Base-by-base conservation (phyloP, 2,113 vertebrate species). In the Dascyllus trimaculatus region DNA sequence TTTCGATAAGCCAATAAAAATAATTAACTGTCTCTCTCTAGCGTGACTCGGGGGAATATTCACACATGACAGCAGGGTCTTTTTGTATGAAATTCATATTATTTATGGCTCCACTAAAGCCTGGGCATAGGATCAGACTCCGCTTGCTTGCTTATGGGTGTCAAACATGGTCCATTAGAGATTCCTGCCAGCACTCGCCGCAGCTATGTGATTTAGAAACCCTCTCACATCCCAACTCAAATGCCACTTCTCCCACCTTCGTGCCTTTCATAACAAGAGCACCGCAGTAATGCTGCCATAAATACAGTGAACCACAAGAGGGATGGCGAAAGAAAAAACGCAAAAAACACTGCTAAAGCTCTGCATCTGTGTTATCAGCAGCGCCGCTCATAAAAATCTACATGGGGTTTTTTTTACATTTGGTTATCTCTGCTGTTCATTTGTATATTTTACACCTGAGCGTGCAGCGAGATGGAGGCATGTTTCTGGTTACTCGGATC, bases 381-480 rank as follows among this genome's bases (percentile, higher is more conserved):
- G 48, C 5, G 19, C 11, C 0, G 22, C 48, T 73, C 10, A 3
- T 75, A 57, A 63, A 88, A 80, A 65, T 40, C 65, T 62, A 13
- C 6, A 32, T 18, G 63, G 75, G 49, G 87, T 89, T 29, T 29
- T 29, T 29, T 84, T 54, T 4, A 43, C 54, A 88, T 92, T 81
- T 86, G 79, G 18, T 52, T 84, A 81, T 90, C 71, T 21, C 8
- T 3, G 14, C 15, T 35, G 52, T 38, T 63, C 5, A 72, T 91
- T 91, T 92, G 83, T 75, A 84, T 87, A 38, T 38, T 60, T 84
- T 46, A 83, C 67, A 73, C 22, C 26, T 54, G 46, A 73, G 70
- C 32, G 52, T 2, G 48, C 51, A 56, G 63, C 35, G 53, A 75
- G 67, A 64, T 18, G 52, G 49, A 71, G 74, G 75, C 71, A 45